phyloP scores from a whole-genome alignment of 2,888 invertebrate genomes.

The Lepidochrysops patricia region DNA sequence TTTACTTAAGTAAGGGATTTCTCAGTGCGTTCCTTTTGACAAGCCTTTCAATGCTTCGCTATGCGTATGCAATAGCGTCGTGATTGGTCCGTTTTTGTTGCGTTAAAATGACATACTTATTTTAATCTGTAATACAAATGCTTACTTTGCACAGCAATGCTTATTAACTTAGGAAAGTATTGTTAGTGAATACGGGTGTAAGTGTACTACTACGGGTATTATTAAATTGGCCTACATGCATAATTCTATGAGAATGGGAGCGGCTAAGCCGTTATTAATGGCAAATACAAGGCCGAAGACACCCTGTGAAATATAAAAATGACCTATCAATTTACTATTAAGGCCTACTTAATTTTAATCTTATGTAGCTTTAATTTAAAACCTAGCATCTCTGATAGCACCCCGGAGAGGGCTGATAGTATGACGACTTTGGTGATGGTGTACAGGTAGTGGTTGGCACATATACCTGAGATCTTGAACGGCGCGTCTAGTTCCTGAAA shows the following conservation, averaged over 20 bases:
- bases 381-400: conserved; percentile 95
- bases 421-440: conserved; percentile 97
- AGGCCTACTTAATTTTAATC: conserved; percentile 87
- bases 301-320: neutral
- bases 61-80: no score
- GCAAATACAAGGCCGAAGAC: neutral
- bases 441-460: conserved; percentile 96
- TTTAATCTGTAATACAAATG: no score
- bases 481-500: conserved; percentile 94
- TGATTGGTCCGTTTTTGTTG: no score
- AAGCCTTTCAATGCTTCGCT: no score
- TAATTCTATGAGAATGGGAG: neutral
- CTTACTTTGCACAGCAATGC: no score
- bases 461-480: conserved; percentile 96
- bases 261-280: neutral
- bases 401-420: conserved; percentile 94
- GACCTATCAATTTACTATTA: neutral
- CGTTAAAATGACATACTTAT: no score
- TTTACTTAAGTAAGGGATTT: no score
- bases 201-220: neutral
- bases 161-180: no score
- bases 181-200: no score
- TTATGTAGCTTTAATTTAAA: conserved; percentile 97
- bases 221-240: neutral
- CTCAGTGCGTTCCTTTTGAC: no score